Conservation (phyloP, 2,888 invertebrate genomes). For the Sarcophaga rosellei region DNA sequence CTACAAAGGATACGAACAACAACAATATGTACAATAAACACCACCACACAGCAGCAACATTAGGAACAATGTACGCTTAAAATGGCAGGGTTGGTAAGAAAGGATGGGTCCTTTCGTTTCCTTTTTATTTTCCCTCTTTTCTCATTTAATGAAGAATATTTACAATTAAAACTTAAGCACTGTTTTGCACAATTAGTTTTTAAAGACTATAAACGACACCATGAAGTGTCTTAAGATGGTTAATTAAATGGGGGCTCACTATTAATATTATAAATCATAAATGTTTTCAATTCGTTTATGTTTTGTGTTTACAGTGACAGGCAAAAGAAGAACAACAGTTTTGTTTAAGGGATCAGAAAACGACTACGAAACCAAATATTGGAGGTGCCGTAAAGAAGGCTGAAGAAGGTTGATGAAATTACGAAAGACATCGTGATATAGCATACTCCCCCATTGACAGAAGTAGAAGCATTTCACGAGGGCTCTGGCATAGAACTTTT, state of each 20-base stretch:
- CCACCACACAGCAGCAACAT: not conserved
- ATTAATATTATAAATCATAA: not conserved
- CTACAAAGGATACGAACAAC: not conserved
- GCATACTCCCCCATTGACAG: too few species aligned
- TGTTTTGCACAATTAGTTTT: conserved; percentile 11
- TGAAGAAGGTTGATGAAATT: too few species aligned
- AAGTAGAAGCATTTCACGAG: too few species aligned
- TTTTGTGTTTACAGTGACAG: too few species aligned
- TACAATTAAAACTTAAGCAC: conserved; percentile 6
- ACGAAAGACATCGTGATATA: too few species aligned
- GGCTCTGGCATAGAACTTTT: too few species aligned
- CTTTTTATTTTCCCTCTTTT: not conserved
- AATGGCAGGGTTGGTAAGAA: not conserved
- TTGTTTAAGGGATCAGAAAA: too few species aligned
- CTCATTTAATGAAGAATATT: not conserved
- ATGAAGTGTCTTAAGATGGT: not conserved
- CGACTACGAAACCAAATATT: too few species aligned
- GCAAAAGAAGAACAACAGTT: too few species aligned
- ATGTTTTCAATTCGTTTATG: too few species aligned
- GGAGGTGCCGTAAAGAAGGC: too few species aligned
- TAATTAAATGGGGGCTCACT: not conserved
- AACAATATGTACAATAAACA: not conserved
- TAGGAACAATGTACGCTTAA: not conserved
- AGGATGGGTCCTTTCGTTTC: not conserved
- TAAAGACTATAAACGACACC: not conserved